Evolutionary conservation across 2,113 vertebrate genomes (phyloP).

Genomic region (Australoheros scitulus): DNA sequence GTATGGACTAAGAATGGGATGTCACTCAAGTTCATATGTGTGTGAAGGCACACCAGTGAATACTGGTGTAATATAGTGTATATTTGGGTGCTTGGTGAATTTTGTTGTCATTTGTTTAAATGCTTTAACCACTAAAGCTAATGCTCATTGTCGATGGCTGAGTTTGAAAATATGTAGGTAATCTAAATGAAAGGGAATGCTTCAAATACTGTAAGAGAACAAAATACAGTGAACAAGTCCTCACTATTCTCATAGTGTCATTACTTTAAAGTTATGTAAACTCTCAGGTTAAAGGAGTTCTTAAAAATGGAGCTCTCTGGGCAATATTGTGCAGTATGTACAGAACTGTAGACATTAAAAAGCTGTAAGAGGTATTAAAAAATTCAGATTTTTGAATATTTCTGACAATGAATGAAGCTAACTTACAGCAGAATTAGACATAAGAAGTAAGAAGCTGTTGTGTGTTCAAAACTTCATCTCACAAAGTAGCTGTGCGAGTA

Average conservation of each 20-base stretch:
- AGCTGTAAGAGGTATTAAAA: not conserved
- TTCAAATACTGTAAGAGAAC: not conserved
- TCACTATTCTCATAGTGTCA: not conserved
- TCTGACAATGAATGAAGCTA: not conserved
- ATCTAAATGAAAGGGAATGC: not conserved
- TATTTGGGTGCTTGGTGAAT: not conserved
- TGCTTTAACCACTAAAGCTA: not conserved
- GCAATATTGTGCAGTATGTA: not conserved
- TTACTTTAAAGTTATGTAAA: too few species aligned
- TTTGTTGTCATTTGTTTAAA: not conserved
- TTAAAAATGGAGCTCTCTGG: not conserved
- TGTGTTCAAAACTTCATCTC: conserved; percentile 12
- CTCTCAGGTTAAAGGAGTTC: too few species aligned
- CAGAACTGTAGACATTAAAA: not conserved
- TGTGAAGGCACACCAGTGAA: too few species aligned
- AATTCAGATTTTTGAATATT: not conserved
- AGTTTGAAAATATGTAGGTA: not conserved
- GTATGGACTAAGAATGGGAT: too few species aligned
- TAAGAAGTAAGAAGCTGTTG: conserved; percentile 17
- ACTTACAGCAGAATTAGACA: not conserved
- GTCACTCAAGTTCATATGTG: too few species aligned
- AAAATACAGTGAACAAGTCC: not conserved
- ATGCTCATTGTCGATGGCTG: not conserved
- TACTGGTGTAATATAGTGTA: too few species aligned
- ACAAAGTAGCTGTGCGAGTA: not conserved